Percentiles rank a stretch among this genome's conserved stretches.
These are phyloP conservation scores for Aphidoletes aphidimyza DNA, from an alignment of 2,888 invertebrate species.

Conservation along the genomic window DNA sequence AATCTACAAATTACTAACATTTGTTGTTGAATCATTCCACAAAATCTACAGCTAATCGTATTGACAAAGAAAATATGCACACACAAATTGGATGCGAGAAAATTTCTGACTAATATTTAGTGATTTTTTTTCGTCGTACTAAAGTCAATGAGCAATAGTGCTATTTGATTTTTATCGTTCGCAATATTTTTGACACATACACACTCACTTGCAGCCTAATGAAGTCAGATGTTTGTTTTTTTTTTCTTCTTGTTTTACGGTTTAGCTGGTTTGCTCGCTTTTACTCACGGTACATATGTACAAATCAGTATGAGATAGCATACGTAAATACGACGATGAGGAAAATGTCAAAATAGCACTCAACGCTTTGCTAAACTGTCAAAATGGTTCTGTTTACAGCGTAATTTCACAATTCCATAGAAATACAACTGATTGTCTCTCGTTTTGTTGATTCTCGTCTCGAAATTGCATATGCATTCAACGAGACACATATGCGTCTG, in stretches of 20 bases:
- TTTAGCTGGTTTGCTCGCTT: neutral
- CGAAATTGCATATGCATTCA: too few relatives aligned
- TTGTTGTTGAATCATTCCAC: neutral
- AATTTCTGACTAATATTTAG: slow-evolving; percentile 1
- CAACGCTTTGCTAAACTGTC: too few relatives aligned
- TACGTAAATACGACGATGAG: neutral
- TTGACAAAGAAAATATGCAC: neutral
- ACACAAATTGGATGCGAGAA: neutral
- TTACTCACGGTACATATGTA: neutral
- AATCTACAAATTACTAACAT: neutral
- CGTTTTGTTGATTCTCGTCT: too few relatives aligned
- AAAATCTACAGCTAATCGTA: neutral
- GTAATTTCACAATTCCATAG: too few relatives aligned
- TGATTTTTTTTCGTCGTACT: slow-evolving; percentile 30
- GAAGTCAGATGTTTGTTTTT: slow-evolving; percentile 53
- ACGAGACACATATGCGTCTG: too few relatives aligned
- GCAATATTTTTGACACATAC: neutral
- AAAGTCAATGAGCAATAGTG: slow-evolving; percentile 32
- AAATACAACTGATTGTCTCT: too few relatives aligned
- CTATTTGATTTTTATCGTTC: slow-evolving; percentile 36
- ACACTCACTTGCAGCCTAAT: neutral
- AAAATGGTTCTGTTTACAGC: too few relatives aligned
- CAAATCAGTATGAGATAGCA: neutral
- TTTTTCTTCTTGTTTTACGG: neutral
- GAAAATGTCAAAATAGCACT: neutral